These are phyloP conservation scores for Trachops cirrhosus DNA, from an alignment of 2,797 vertebrate genomes.

Conservation along the genomic window DNA sequence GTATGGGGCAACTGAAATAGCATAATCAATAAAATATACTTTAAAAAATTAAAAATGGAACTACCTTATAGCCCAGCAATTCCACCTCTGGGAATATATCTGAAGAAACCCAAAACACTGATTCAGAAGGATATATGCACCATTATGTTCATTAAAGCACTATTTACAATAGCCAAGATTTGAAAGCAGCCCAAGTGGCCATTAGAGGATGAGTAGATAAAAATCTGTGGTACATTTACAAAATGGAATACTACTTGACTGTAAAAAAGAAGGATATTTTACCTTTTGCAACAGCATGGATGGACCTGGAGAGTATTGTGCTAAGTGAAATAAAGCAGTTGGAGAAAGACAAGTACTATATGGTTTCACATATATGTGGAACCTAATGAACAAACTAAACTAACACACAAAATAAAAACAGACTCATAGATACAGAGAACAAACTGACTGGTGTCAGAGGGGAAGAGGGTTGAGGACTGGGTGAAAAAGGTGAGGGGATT, in stretches of 20 bases:
- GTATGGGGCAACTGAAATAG: no score
- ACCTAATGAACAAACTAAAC: not conserved
- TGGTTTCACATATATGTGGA: not conserved
- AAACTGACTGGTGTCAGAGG: not conserved
- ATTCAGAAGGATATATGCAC: not conserved
- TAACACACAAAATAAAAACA: not conserved
- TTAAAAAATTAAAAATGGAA: not conserved
- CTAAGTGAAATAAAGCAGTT: not conserved
- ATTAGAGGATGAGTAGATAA: not conserved
- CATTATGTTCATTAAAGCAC: not conserved
- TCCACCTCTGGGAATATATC: not conserved
- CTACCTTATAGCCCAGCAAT: not conserved
- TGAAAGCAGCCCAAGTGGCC: not conserved
- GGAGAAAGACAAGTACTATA: not conserved
- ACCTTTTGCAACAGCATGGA: not conserved
- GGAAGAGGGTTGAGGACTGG: not conserved
- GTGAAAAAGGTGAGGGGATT: not conserved
- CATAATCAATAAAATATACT: no score
- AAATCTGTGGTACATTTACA: not conserved
- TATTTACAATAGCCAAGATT: not conserved
- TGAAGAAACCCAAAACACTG: not conserved
- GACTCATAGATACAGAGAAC: not conserved
- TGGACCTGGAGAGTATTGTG: not conserved
- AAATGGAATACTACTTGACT: not conserved
- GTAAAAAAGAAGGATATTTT: not conserved